These are phyloP conservation scores for Drosophila borealis DNA, from an alignment of 2,888 invertebrate species.

Conservation along the genomic window DNA sequence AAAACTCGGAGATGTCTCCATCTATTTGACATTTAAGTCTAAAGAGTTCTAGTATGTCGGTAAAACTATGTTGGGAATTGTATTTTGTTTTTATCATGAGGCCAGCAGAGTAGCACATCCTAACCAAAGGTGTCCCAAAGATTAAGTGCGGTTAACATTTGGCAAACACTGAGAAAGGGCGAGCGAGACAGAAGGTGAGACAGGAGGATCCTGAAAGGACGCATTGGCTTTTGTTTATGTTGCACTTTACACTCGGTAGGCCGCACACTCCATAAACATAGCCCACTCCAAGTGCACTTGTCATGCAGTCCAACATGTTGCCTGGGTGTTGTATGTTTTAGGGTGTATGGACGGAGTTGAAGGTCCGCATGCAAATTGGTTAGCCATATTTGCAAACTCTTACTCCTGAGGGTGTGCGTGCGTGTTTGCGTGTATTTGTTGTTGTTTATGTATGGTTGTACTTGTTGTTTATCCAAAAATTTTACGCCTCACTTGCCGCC, in stretches of 20 bases:
- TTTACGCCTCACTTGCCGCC: slow-evolving; percentile 56
- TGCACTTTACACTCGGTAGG: slow-evolving; percentile 62
- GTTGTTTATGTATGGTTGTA: slow-evolving; percentile 40
- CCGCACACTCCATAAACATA: slow-evolving; percentile 62
- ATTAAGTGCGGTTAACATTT: slow-evolving; percentile 69
- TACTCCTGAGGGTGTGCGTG: slow-evolving; percentile 11
- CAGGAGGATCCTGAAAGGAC: neutral
- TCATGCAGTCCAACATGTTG: slow-evolving; percentile 43
- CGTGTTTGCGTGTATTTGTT: slow-evolving; percentile 21
- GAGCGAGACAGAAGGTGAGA: neutral
- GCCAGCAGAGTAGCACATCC: slow-evolving; percentile 2
- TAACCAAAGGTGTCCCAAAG: slow-evolving; percentile 41
- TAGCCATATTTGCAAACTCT: slow-evolving; percentile 64
- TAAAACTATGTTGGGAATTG: slow-evolving; percentile 1
- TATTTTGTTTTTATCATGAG: slow-evolving; percentile 18
- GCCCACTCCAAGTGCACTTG: slow-evolving; percentile 62
- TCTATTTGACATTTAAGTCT: neutral
- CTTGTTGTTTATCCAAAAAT: slow-evolving; percentile 71
- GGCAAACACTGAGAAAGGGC: slow-evolving; percentile 35
- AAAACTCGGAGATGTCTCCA: too few species aligned
- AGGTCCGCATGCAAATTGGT: slow-evolving; percentile 64
- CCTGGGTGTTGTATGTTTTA: slow-evolving; percentile 13
- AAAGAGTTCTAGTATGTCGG: neutral
- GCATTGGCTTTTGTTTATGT: slow-evolving; percentile 67
- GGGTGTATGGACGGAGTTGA: slow-evolving; percentile 1